Base-by-base conservation (phyloP, 2,113 vertebrate genomes). In the Steatornis caripensis region DNA sequence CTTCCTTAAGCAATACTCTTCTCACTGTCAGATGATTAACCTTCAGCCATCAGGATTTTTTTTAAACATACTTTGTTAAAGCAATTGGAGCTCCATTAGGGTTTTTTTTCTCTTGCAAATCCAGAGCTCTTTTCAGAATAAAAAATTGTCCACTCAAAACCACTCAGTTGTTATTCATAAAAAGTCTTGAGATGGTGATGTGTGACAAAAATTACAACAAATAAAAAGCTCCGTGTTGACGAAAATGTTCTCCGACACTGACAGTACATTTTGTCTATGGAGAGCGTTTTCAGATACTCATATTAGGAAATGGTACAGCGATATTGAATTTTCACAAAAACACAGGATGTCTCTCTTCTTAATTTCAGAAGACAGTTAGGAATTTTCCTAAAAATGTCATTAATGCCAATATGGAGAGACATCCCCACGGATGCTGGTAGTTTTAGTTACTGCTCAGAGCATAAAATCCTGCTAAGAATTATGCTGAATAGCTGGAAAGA, bases 231-330 rank as follows among this genome's bases (percentile, higher is more conserved):
- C 62, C 75, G 45, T 46, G 19, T 94, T 89, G 80, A 79, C 87
- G 80, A 93, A 94, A 90, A 91, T 78, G 61, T 95, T 96, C 94
- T 96, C 62, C 65, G 78, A 77, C 37, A 61, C 57, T 89, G 84
- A 74, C 66, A 76, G 81, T 89, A 95, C 91, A 85, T 91, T 97
- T 94, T 95, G 92, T 87, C 83, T 85, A 27, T 0, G 0, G 30
- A 90, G 29, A 91, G 69, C 10, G 26, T 85, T 96, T 91, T 93
- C 77, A 95, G 57, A 69, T 79, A 55, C 15, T 71, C 30, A 29
- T 68, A 49, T 53, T 89, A 68, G 66, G 84, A 79, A 90, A 51
- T 43, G 22, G 87, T 71, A 70, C 27, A 60, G 32, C 48, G 18
- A 21, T 71, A 77, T 2, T 62, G 37, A 87, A 57, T 87, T 95